Base-by-base conservation (phyloP, 2,113 vertebrate genomes). In the Desmodus rotundus region DNA sequence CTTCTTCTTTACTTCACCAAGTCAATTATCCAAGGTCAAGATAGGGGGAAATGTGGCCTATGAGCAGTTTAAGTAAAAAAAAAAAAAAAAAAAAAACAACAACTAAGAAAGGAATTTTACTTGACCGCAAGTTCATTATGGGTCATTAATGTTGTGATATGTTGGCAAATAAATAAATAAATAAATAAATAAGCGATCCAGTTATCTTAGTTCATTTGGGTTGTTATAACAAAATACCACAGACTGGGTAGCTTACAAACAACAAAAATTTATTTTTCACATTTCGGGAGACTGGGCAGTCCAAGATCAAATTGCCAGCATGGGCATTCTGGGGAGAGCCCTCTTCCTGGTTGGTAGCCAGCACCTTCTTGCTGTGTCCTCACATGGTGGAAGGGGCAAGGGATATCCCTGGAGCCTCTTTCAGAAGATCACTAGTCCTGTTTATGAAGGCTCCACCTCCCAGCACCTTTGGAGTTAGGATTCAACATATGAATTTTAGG, bases 91-190 rank as follows among this genome's bases (percentile, higher is more conserved):
- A n/a, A n/a, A n/a, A n/a, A n/a, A n/a, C n/a, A n/a, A n/a, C n/a
- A n/a, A 86, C 13, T 36, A 28, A 61, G 58, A 41, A 81, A 90
- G 41, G 36, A 88, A 68, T 74, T 80, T 93, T 81, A 76, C 31
- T 78, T 93, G 26, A 61, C 22, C 93, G 81, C 33, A 70, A 63
- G 43, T 80, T 88, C 33, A 72, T 82, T 77, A 45, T 45, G 38
- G 56, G 38, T 22, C 58, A 43, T 31, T 10, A 70, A 16, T 76
- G 9, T 67, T 45, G 7, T 84, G 22, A 47, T 56, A 93, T 63
- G 24, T 63, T 89, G 83, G 78, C 68, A 86, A 84, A 68, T 80
- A 88, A 93, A 84, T 52, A 95, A 80, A 70, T 43, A 86, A 84
- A 68, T 80, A 88, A 93, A 84, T 52, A 95, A 80, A 70, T 43